Conservation (phyloP, 2,888 invertebrate species). For the Eupelmus urozonus region DNA sequence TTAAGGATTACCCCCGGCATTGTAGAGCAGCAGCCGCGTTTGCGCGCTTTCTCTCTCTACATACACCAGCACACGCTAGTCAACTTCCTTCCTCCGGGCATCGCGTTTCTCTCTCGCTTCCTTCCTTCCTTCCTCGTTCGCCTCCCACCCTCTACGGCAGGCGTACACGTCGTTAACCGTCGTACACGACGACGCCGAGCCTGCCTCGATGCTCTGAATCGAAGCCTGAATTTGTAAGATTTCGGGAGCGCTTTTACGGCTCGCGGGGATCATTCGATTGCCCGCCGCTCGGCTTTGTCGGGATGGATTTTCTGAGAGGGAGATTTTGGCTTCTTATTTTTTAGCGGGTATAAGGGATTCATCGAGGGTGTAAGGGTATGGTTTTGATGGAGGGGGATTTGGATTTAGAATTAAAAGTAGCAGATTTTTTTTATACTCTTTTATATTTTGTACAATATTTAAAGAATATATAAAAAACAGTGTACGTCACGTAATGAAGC, state of each 20-base stretch:
- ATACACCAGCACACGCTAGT: background rate
- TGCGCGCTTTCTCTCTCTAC: background rate
- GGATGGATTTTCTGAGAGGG: too few species aligned
- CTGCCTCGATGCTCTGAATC: background rate
- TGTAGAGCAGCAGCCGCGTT: background rate
- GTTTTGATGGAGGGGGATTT: too few species aligned
- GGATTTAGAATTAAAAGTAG: too few species aligned
- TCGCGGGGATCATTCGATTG: background rate
- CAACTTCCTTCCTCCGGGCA: conserved; percentile 57
- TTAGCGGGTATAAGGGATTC: too few species aligned
- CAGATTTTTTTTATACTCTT: too few species aligned
- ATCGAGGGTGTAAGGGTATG: too few species aligned
- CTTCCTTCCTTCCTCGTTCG: conserved; percentile 55
- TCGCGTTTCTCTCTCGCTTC: conserved; percentile 16
- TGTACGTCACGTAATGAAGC: too few species aligned
- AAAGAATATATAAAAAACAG: too few species aligned
- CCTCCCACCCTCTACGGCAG: conserved; percentile 1
- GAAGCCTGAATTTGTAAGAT: conserved; percentile 25
- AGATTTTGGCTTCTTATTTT: too few species aligned
- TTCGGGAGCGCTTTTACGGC: conserved; percentile 20
- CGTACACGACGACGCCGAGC: conserved; percentile 50
- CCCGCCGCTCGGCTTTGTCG: too few species aligned
- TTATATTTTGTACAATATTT: too few species aligned
- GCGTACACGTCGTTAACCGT: conserved; percentile 20
- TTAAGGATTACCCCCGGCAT: conserved; percentile 66